Percentiles rank a stretch among this genome's conserved stretches.
Evolutionary conservation across 2,888 invertebrate genomes (phyloP).

Genomic region (Lampropteryx suffumata): DNA sequence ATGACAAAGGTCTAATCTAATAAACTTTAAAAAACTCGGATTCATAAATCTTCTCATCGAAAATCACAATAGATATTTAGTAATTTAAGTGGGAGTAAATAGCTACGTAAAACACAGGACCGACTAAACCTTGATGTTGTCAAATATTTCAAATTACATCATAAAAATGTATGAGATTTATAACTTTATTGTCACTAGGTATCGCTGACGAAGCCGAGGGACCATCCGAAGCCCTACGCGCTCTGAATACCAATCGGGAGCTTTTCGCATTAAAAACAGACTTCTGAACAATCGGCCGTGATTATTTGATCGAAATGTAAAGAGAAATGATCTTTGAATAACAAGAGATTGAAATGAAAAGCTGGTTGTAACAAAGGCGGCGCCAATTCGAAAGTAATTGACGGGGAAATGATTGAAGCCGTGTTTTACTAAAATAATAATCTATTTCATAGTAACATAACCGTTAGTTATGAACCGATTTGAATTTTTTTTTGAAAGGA

Average conservation of each 20-base stretch:
- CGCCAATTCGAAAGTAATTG: conserved; percentile 3
- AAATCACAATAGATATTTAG: too few relatives aligned
- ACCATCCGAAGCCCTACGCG: conserved; percentile 48
- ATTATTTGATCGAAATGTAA: conserved; percentile 29
- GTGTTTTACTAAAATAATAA: too few relatives aligned
- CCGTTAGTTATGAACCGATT: too few relatives aligned
- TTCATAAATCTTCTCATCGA: too few relatives aligned
- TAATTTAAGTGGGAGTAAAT: too few relatives aligned
- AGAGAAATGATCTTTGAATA: conserved; percentile 26
- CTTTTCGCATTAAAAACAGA: conserved; percentile 58
- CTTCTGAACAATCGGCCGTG: conserved; percentile 39
- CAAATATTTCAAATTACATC: conserved; percentile 54
- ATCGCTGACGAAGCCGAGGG: conserved; percentile 44
- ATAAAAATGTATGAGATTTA: conserved; percentile 73
- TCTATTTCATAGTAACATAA: too few relatives aligned
- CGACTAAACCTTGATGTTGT: too few relatives aligned
- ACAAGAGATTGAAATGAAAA: conserved; percentile 17
- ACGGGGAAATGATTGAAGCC: not conserved
- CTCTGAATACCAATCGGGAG: conserved; percentile 53
- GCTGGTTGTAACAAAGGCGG: conserved; percentile 8
- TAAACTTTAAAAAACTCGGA: too few relatives aligned
- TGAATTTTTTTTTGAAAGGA: too few relatives aligned
- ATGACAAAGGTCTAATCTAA: not conserved
- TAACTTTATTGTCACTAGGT: conserved; percentile 55
- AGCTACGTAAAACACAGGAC: too few relatives aligned